Conservation (phyloP, 2,888 invertebrate species). For the Chironomus tentans region DNA sequence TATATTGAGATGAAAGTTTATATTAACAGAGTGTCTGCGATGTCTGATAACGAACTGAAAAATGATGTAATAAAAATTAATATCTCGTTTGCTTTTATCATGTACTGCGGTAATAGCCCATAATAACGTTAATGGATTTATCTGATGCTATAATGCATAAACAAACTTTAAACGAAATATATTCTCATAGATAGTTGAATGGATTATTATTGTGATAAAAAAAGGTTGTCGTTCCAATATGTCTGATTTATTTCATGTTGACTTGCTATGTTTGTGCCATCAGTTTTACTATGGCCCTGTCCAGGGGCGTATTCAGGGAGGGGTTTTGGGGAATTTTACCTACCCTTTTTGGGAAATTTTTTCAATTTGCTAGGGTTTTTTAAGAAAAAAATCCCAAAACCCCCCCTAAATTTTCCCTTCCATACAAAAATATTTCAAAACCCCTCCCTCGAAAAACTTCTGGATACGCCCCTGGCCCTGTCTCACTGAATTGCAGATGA, state of each 20-base stretch:
- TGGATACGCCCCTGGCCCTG: no score
- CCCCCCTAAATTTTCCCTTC: no score
- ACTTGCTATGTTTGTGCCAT: not conserved
- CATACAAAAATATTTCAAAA: no score
- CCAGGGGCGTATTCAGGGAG: no score
- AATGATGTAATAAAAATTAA: constrained; percentile 13
- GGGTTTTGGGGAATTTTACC: no score
- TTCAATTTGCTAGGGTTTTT: no score
- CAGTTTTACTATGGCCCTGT: not conserved
- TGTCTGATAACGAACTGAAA: constrained; percentile 3
- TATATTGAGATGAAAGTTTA: not conserved
- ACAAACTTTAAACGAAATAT: not conserved
- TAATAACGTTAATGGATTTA: constrained; percentile 12
- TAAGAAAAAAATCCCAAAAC: no score
- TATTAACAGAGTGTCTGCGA: no score
- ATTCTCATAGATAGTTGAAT: not conserved
- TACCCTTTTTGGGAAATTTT: no score
- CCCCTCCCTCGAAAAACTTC: no score
- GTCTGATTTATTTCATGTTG: not conserved
- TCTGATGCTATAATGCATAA: constrained; percentile 9
- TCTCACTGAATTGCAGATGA: not conserved
- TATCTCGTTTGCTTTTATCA: not conserved
- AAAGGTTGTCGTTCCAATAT: no score
- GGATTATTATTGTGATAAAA: not conserved
- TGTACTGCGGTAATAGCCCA: not conserved